phyloP scores from a whole-genome alignment of 2,113 vertebrate species.

The Serinus canaria region DNA sequence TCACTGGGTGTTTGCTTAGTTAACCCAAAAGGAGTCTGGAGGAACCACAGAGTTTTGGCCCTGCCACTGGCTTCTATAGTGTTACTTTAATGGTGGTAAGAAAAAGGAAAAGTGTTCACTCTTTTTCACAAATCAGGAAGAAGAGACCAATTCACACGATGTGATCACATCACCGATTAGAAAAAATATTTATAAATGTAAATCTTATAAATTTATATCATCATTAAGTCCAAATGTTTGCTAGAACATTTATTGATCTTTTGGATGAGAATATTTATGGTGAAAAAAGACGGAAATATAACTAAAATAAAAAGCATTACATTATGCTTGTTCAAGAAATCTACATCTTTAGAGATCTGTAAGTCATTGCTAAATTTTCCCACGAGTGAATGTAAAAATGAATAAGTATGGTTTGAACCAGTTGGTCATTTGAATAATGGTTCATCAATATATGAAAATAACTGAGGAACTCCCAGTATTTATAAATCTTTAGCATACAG shows the following conservation, averaged over 20 bases:
- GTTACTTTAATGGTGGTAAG: background rate
- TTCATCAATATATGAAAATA: background rate
- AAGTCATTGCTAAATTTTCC: background rate
- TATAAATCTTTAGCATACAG: background rate
- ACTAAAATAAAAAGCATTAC: background rate
- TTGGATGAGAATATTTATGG: background rate
- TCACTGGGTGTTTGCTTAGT: background rate
- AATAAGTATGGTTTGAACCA: background rate
- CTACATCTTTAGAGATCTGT: background rate
- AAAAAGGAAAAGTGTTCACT: background rate
- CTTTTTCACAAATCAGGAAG: background rate
- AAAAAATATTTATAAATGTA: background rate
- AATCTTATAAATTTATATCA: background rate
- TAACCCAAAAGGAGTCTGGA: background rate
- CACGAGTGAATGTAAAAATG: background rate
- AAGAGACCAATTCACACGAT: background rate
- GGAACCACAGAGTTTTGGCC: background rate
- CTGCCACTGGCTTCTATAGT: background rate
- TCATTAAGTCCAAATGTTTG: background rate
- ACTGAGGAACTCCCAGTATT: background rate
- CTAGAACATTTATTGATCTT: background rate
- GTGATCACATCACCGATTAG: rapidly evolving
- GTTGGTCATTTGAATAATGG: background rate
- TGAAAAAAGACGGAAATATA: background rate
- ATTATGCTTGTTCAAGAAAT: background rate